Evolutionary conservation across 2,797 vertebrate genomes (phyloP), one percentile per base, ranked within the genome.

Genomic region (Hydrolagus colliei): DNA sequence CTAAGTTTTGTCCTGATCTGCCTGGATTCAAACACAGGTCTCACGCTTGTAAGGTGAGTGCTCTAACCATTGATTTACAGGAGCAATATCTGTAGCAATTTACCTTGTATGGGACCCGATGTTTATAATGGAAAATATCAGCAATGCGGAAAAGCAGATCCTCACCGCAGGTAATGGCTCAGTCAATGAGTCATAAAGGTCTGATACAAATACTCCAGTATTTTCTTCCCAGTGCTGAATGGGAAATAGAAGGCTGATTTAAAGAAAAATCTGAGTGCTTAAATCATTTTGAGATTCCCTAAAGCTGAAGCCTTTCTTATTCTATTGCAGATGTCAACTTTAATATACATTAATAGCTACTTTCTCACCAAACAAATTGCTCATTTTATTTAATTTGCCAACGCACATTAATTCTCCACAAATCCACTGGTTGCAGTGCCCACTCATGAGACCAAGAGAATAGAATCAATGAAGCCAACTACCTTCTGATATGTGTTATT

Each of bases 51-150:
- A 27, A 27, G 27, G 27, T 1, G 27, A 27, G 27, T 27, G 27
- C 27, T 27, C 27, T 27, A 27, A 27, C 27, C 27, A 27, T 1
- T 27, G 27, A 27, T 27, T 1, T 27, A 27, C 27, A 27, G 27
- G 27, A 27, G 27, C 27, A 52, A 67, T 63, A 32, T 80, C 77
- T 80, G 22, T 14, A n/a, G 1, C 6, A 52, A 52, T 52, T 52
- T 52, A 6, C 59, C 11, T 63, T 79, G 10, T 32, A 61, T 18
- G 61, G 67, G 61, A 27, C 22, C 27, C 67, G 61, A 82, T 63
- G 18, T 82, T 82, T 82, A 65, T 82, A 82, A 82, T 67, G 78
- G 78, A 82, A 82, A 68, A 67, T 82, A 32, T 35, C 78, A 82
- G 78, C 67, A 65, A 67, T 68, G 75, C 59, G 52, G 75, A 77